Base-by-base conservation (phyloP, 1,140 invertebrate genomes). In the Heliconius hewitsoni region DNA sequence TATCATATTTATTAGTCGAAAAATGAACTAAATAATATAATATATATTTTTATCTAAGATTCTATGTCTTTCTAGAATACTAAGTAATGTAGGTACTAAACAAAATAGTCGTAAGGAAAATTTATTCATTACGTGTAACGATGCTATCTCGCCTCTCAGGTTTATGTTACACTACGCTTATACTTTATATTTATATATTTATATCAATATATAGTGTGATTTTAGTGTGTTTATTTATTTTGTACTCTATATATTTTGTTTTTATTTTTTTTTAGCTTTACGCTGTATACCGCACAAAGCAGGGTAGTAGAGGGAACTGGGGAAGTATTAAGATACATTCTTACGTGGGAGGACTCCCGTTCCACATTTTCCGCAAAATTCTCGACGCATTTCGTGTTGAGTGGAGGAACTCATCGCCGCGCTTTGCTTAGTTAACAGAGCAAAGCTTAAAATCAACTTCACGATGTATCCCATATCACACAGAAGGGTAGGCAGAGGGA, bases 51-150 rank as follows among this genome's bases (percentile, higher is more conserved):
- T 23, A 23, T 57, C 19, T 19, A 23, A n/a, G 8, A 57, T 11
- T 19, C n/a, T 57, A 57, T 23, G 8, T 52, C 50, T 57, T 23
- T 19, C 55, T 57, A 57, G n/a, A 57, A 57, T 23, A 11, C n/a
- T 11, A 57, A 57, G 55, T 23, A 23, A 57, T 57, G n/a, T 57
- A 57, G 55, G 8, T 23, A 57, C 55, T 57, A 57, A 57, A 57
- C 55, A 57, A 57, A 57, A 8, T 23, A 57, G 55, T 57, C 55
- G 55, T 57, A 57, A 57, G 55, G 55, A 23, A 23, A 57, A 57
- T 57, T 57, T 57, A 57, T 57, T 57, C 55, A 57, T 57, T 57
- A 57, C 55, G 55, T 57, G 55, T 57, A 57, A 57, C 55, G 55
- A 57, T 57, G 19, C 55, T 57, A 57, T 57, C n/a, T 57, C 55